Base-by-base conservation (phyloP, 2,888 invertebrate species). In the Cephus rjabovi region DNA sequence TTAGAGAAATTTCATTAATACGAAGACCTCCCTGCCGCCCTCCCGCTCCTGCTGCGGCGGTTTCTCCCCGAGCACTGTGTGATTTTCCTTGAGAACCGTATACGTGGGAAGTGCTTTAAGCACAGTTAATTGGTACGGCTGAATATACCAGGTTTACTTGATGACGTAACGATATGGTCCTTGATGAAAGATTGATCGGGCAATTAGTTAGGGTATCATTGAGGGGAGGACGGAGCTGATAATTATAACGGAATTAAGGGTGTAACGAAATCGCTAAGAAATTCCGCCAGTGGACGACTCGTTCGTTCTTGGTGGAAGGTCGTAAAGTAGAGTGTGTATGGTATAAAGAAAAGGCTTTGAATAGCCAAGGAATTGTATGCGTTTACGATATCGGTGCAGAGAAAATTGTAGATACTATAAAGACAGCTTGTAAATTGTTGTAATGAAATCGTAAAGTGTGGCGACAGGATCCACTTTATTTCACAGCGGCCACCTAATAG, bases 361-460 rank as follows among this genome's bases (percentile, higher is more conserved):
- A 56, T 56, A 56, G 23, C 23, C 23, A 23, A 56, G 56, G 23
- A 56, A 56, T 56, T 23, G 56, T 56, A 56, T 56, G 23, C 56
- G 23, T 56, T 56, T 56, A 56, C 56, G 23, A 56, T 56, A 56
- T 56, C 56, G 56, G 56, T 56, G 15, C 9, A 23, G 56, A 56
- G 23, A 56, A 56, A 56, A 56, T 56, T 56, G 56, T 56, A 23
- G 23, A 56, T 56, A 56, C 56, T 56, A 23, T 23, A 56, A 33
- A 71, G 83, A 76, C 34, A 69, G 79, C 79, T 82, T 85, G 82
- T 84, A 85, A 85, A 84, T 83, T 85, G 81, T 78, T 80, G 78
- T 85, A 85, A 85, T 85, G 85, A 85, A 85, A 85, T 82, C 84
- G 82, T 85, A 84, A 85, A 85, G 77, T 76, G 76, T 73, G 74